A percentile compares a stretch with the other conserved stretches of the same genome.
Evolutionary conservation across 2,797 vertebrate genomes (phyloP).

Genomic region (Alcedo quadribrachys): DNA sequence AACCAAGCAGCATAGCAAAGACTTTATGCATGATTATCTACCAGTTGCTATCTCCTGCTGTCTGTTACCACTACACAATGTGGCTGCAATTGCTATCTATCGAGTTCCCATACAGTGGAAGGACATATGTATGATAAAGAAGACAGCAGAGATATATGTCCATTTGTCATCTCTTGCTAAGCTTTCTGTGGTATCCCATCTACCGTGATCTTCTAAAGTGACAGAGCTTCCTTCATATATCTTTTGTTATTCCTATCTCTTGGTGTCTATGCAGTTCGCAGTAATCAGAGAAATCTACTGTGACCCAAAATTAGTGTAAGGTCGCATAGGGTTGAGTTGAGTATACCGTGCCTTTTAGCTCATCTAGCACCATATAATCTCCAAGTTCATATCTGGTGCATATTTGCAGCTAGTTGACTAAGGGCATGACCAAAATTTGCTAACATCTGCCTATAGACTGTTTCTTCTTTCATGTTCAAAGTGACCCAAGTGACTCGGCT

Average conservation of each 20-base stretch:
- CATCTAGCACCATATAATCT: not conserved
- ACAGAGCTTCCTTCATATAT: not conserved
- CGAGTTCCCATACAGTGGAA: not conserved
- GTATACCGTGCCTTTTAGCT: not conserved
- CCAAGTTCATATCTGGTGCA: not conserved
- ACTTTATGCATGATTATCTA: not conserved
- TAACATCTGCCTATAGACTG: not conserved
- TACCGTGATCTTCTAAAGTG: not conserved
- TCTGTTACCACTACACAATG: not conserved
- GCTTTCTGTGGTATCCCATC: not conserved
- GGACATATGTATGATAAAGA: accelerated
- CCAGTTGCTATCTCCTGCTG: not conserved
- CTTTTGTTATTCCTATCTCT: not conserved
- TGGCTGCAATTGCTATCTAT: not conserved
- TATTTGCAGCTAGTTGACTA: not conserved
- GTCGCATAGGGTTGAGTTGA: not conserved
- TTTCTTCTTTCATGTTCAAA: not conserved
- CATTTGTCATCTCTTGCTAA: not conserved
- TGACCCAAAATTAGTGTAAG: not conserved
- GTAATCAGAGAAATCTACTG: not conserved
- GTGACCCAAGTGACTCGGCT: not conserved
- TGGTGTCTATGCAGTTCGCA: not conserved
- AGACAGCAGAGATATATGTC: not conserved
- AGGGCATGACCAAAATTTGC: not conserved
- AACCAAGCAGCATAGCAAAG: not conserved